A percentile compares a stretch with the other conserved stretches of the same genome.
Conservation (phyloP, 2,797 vertebrate genomes). For the Alca torda region DNA sequence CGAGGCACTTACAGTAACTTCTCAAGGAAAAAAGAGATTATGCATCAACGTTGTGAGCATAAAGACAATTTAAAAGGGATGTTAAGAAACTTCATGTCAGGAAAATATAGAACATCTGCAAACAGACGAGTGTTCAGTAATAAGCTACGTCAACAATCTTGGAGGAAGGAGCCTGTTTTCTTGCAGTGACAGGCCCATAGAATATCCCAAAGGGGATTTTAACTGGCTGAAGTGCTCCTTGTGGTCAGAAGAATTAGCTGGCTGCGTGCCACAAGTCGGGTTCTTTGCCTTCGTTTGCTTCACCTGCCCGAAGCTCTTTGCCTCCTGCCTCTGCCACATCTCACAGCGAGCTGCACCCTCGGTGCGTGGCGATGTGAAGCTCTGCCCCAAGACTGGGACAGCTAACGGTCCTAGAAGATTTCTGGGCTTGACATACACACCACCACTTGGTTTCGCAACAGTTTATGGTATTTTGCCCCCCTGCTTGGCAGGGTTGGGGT, state of each 20-base stretch:
- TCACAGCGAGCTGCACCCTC: not conserved
- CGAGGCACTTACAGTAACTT: conserved; percentile 64
- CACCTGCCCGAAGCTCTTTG: not conserved
- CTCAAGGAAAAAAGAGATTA: conserved; percentile 64
- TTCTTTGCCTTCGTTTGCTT: not conserved
- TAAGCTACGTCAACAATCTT: conserved; percentile 19
- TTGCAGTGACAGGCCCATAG: conserved; percentile 24
- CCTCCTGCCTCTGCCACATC: not conserved
- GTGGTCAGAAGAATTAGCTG: not conserved
- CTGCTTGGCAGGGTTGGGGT: not conserved
- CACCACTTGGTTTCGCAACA: not conserved
- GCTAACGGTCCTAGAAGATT: not conserved
- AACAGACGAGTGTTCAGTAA: conserved; percentile 45
- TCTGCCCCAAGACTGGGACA: not conserved
- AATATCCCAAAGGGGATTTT: not conserved
- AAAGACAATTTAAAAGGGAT: conserved; percentile 71
- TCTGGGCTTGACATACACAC: not conserved
- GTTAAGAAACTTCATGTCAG: conserved; percentile 72
- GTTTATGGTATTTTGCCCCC: not conserved
- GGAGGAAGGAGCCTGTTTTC: conserved; percentile 6
- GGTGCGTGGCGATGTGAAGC: not conserved
- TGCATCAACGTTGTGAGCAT: conserved; percentile 66
- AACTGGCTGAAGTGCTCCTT: not conserved
- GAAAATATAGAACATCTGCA: conserved; percentile 69
- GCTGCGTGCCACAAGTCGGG: rapidly evolving